Evolutionary conservation across 2,888 invertebrate species (phyloP).

Genomic region (Sipha maydis): DNA sequence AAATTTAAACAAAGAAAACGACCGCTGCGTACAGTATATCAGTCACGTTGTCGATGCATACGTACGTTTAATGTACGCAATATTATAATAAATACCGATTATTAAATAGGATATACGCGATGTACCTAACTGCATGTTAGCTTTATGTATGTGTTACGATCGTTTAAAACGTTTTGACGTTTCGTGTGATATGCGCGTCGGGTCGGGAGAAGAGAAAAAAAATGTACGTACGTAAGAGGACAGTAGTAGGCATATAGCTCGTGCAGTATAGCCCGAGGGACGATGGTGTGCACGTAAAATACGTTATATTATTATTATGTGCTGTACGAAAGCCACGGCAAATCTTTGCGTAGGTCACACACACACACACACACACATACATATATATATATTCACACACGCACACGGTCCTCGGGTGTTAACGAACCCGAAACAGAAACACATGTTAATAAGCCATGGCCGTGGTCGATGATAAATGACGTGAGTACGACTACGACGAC

Average conservation of each 20-base stretch:
- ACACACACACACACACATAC: no score
- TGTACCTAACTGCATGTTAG: neutral
- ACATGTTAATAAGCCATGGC: conserved; percentile 13
- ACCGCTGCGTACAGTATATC: neutral
- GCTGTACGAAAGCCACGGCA: neutral
- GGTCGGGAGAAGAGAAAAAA: neutral
- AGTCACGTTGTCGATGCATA: conserved; percentile 14
- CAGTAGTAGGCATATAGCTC: neutral
- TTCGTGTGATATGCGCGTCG: neutral
- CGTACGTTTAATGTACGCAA: no score
- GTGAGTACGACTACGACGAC: neutral
- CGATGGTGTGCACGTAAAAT: no score
- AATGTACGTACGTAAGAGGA: neutral
- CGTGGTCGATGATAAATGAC: conserved; percentile 11
- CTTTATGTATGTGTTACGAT: neutral
- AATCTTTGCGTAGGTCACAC: conserved; percentile 54
- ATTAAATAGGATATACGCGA: no score
- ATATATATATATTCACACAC: neutral
- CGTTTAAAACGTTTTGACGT: neutral
- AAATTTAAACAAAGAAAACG: conserved; percentile 21
- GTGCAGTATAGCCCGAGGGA: neutral
- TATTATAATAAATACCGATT: no score
- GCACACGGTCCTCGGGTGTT: neutral
- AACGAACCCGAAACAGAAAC: conserved; percentile 31
- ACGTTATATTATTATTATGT: no score